Evolutionary conservation across 1,140 invertebrate species (phyloP), one percentile per base, ranked within the genome.

Genomic region (Himalopsyche phryganea): DNA sequence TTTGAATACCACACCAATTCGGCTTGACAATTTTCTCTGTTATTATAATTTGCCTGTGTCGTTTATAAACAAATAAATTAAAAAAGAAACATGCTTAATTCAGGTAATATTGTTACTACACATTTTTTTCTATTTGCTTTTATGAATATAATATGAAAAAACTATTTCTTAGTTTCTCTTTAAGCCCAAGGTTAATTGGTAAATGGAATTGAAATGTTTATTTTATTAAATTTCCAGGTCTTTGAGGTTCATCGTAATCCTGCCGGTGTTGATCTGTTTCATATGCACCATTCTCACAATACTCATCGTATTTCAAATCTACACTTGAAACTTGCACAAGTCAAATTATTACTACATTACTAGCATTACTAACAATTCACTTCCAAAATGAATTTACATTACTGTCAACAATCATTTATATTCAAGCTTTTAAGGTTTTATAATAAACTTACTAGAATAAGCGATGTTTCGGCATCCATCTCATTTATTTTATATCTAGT

Each of bases 221-320:
- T 58, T 38, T 59, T 54, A 3, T 50, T 61, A 66, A 41, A 17
- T 66, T 68, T 68, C 6, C 70, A 83, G 81, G 68, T 85, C 82
- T 64, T 71, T 85, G 64, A 81, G 82, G 67, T 80, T 84, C 65
- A 76, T 83, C 70, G 78, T 86, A 68, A 79, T 85, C 67, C 74
- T 87, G 71, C 82, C 84, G 63, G 83, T 85, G 66, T 80, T 85
- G 63, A 83, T 85, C 70, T 82, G 83, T 71, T 85, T 86, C 73
- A 83, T 86, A 73, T 85, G 83, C 78, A 84, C 82, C 50, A 85
- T 86, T 77, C 78, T 86, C 74, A 85, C 83, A 71, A 83, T 86
- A 74, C 76, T 86, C 66, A 81, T 86, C 81, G 75, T 86, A 68
- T 82, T 86, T 71, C 84, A 85, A 77, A 80, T 85, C 69, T 85